Base-by-base conservation (phyloP, 2,797 vertebrate genomes). In the Erithacus rubecula region DNA sequence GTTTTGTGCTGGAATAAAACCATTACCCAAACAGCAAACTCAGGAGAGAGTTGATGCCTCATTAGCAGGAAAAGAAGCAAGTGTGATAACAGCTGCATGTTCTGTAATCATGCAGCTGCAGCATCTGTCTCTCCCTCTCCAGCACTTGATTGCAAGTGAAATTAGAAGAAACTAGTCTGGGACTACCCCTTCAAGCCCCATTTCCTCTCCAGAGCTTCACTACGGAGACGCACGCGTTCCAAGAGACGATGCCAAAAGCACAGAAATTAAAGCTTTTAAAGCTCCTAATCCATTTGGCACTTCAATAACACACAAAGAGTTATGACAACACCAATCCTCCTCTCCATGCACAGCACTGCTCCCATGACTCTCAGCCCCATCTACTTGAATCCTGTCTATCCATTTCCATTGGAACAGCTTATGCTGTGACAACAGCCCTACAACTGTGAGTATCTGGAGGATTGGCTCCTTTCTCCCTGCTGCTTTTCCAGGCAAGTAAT, bases 91-190 rank as follows among this genome's bases (percentile, higher is more conserved):
- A 96, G 94, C 95, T 96, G 95, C 92, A 92, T 62, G 3, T 83
- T 68, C 94, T 89, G 92, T 93, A 94, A 94, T 87, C 93, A 87
- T 6, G 76, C 95, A 96, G 94, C 96, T 96, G 95, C 90, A 96
- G 93, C 95, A 95, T 95, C 95, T 96, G 96, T 87, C 94, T 95
- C 90, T 79, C 83, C 88, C 74, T 72, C 93, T 82, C 88, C 24
- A 79, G 63, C 92, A 84, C 81, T 95, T 69, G 75, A 94, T 37
- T 85, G 89, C 84, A 68, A 95, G 93, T 21, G 82, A 91, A 94
- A 93, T 92, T 60, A 95, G 93, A 92, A 95, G 90, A 51, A 93
- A 62, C 87, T 70, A 92, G 87, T 70, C 92, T 94, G 92, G 95
- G 90, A 95, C 93, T 82, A 80, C 56, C 78, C 63, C 3, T 74